Percentiles rank a stretch among this genome's conserved stretches.
These are phyloP conservation scores for Spisula solida DNA, from an alignment of 2,888 invertebrate genomes.

Conservation along the genomic window DNA sequence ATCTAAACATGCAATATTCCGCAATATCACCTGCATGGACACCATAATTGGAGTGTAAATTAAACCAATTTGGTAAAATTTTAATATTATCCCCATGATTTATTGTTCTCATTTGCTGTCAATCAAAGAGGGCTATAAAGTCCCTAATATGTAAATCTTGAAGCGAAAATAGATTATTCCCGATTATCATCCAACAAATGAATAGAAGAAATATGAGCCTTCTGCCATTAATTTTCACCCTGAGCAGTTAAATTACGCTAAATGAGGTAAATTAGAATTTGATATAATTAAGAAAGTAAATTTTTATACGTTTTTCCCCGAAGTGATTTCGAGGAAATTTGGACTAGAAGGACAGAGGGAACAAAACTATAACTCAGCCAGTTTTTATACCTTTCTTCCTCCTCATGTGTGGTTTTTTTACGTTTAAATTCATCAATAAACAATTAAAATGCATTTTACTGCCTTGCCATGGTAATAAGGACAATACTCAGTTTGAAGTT, in stretches of 20 bases:
- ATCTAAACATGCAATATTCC: slow-evolving; percentile 56
- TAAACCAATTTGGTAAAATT: slow-evolving; percentile 52
- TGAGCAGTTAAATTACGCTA: background rate
- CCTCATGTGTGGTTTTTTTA: background rate
- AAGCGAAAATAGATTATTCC: slow-evolving; percentile 23
- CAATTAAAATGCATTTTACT: slow-evolving; percentile 30
- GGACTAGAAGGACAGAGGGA: background rate
- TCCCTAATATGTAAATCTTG: slow-evolving; percentile 42
- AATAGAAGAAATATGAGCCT: background rate
- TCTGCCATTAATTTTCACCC: background rate
- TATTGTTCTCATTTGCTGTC: slow-evolving; percentile 48
- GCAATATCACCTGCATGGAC: slow-evolving; percentile 57
- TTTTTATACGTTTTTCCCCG: background rate
- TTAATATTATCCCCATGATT: slow-evolving; percentile 48
- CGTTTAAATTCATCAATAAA: slow-evolving; percentile 28
- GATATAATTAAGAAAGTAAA: slow-evolving; percentile 28
- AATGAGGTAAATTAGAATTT: slow-evolving; percentile 31
- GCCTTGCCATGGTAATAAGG: background rate
- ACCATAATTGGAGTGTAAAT: slow-evolving; percentile 41
- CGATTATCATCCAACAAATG: slow-evolving; percentile 15
- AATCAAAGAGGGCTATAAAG: slow-evolving; percentile 33
- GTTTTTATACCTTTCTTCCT: background rate
- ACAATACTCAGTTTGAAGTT: slow-evolving; percentile 26
- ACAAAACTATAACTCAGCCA: background rate
- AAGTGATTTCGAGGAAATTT: background rate